Conservation (phyloP, 2,888 invertebrate genomes). For the Lepidonotus clava region DNA sequence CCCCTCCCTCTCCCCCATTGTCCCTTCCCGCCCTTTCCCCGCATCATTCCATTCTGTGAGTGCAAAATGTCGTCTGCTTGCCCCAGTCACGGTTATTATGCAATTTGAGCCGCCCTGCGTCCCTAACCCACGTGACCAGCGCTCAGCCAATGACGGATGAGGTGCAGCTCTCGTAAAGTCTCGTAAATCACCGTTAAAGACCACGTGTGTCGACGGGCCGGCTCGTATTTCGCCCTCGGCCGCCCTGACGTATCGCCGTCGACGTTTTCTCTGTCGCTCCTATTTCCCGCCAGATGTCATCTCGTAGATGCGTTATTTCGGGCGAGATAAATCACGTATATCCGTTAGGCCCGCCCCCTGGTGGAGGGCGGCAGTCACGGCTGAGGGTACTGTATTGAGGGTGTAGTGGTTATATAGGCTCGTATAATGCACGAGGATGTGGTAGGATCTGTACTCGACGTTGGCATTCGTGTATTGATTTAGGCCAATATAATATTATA, state of each 20-base stretch:
- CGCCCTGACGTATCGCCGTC: neutral
- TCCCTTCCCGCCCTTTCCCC: neutral
- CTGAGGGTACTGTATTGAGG: no score
- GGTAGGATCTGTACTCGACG: no score
- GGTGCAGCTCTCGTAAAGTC: conserved; percentile 11
- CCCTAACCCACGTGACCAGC: neutral
- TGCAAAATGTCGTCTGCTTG: neutral
- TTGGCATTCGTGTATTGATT: no score
- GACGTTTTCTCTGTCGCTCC: conserved; percentile 33
- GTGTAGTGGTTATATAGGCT: no score
- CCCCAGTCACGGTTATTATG: neutral
- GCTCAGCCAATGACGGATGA: neutral
- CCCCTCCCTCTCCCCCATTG: neutral
- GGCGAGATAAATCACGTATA: neutral
- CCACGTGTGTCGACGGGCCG: conserved; percentile 18
- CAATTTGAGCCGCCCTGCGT: neutral
- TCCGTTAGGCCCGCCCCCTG: no score
- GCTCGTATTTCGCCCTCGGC: conserved; percentile 38
- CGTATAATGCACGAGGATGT: no score
- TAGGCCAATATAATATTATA: no score
- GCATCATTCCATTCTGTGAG: no score
- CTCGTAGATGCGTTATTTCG: neutral
- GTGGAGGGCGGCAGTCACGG: no score
- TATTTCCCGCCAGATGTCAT: conserved; percentile 44
- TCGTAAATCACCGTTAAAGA: conserved; percentile 44